phyloP scores from a whole-genome alignment of 2,113 vertebrate genomes.

The Colistium nudipinnis region DNA sequence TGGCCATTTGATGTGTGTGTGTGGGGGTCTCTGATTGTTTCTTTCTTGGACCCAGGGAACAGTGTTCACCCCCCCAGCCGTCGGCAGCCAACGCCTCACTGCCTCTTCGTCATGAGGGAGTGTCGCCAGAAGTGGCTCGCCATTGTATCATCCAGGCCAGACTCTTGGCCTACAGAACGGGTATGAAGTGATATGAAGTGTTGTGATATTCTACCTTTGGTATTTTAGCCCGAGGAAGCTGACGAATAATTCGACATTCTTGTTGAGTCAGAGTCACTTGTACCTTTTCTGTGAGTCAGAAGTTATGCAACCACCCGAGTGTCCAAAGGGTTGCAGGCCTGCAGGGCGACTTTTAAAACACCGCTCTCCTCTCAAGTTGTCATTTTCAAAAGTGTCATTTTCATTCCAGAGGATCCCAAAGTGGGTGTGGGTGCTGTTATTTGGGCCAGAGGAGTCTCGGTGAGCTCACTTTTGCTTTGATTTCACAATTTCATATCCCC shows the following conservation, averaged over 20 bases:
- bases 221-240: not conserved
- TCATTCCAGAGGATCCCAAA: constrained; percentile 94
- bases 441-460: constrained; percentile 90
- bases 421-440: constrained; percentile 95
- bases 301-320: not conserved
- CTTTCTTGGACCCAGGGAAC: constrained; percentile 39
- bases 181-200: too few species aligned
- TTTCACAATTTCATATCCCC: not conserved
- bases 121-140: constrained; percentile 87
- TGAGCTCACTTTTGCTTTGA: constrained; percentile 76
- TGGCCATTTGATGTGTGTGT: too few species aligned
- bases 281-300: not conserved
- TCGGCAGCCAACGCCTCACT: not conserved
- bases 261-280: not conserved
- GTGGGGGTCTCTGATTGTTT: too few species aligned
- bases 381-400: constrained; percentile 1
- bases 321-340: not conserved
- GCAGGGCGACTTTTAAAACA: not conserved
- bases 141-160: constrained; percentile 93
- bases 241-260: not conserved
- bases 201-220: too few species aligned
- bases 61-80: not conserved
- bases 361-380: not conserved
- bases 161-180: constrained; percentile 90
- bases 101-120: constrained; percentile 46